Base-by-base conservation (phyloP, 2,888 invertebrate genomes). In the Zelleria hepariella region DNA sequence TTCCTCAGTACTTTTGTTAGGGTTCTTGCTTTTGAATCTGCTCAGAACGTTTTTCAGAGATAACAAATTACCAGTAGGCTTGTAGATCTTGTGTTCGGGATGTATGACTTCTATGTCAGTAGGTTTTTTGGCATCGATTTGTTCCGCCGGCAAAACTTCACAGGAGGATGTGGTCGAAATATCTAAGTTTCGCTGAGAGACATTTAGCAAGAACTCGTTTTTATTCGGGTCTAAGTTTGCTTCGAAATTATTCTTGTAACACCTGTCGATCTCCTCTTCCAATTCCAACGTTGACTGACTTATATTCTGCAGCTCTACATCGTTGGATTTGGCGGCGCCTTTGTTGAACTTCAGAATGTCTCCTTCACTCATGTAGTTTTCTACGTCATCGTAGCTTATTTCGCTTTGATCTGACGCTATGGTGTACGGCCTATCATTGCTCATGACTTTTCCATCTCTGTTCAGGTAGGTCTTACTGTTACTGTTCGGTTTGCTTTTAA, bases 61-160 rank as follows among this genome's bases (percentile, higher is more conserved):
- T 1, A 86, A 67, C 64, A 88, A 79, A 62, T 86, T 91, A 56
- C 89, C 87, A 0, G 91, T 90, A 54, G 93, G 92, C 63, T 94
- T 91, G 70, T 94, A 94, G 67, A 95, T 94, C 79, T 93, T 94
- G 74, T 95, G 94, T 71, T 95, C 94, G 0, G 95, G 95, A 71
- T 95, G 94, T 63, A 93, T 90, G 2, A 90, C 80, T 74, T 80
- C 89, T 64, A 78, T 80, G 69, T 66, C 86, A 69, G 70, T 86
- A 62, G 82, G 68, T 70, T 84, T 91, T 65, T 67, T 76, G 68
- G 59, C 86, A 65, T 81, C 80, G 42, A 77, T 86, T n/a, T 75
- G 79, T 5, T 90, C 86, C 51, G 73, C 63, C 5, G 90, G 80
- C 55, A 91, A 69, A 0, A 89, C 85, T 73, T 90, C 91, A 65